Conservation (phyloP, 2,113 vertebrate species). For the Pyxicephalus adspersus region DNA sequence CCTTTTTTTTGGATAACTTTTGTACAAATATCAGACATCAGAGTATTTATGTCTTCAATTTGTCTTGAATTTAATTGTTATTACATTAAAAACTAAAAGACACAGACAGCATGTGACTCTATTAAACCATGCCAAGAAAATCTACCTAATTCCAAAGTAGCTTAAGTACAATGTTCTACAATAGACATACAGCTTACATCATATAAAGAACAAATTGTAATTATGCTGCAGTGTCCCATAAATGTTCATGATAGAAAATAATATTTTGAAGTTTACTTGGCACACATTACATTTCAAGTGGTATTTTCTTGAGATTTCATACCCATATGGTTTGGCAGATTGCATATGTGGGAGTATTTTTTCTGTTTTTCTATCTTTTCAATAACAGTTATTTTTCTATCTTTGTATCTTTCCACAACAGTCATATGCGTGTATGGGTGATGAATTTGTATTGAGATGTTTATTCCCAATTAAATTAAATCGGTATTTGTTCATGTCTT, state of each 20-base stretch:
- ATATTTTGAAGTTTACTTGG: conserved; percentile 55
- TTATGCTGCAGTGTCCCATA: conserved; percentile 49
- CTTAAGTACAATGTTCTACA: conserved; percentile 6
- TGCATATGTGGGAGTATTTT: conserved; percentile 56
- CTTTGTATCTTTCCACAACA: conserved; percentile 56
- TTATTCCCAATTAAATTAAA: conserved; percentile 45
- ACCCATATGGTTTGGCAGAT: conserved; percentile 56
- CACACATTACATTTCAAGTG: conserved; percentile 45
- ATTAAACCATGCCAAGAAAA: background rate
- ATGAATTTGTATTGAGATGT: conserved; percentile 45
- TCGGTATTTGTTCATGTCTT: conserved; percentile 29
- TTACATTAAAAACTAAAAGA: background rate
- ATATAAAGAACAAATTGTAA: conserved; percentile 46
- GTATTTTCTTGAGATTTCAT: conserved; percentile 51
- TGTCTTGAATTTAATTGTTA: too few relatives aligned
- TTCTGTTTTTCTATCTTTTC: conserved; percentile 55
- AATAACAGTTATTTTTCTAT: conserved; percentile 58
- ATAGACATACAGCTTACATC: conserved; percentile 13
- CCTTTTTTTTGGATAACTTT: too few relatives aligned
- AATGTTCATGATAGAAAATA: conserved; percentile 47
- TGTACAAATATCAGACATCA: too few relatives aligned
- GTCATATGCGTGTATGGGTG: conserved; percentile 48
- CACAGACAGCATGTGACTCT: conserved; percentile 12
- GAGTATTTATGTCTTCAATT: too few relatives aligned
- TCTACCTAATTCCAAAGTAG: background rate